Evolutionary conservation across 1,140 invertebrate species (phyloP).

Genomic region (Hydropsyche tenuis): DNA sequence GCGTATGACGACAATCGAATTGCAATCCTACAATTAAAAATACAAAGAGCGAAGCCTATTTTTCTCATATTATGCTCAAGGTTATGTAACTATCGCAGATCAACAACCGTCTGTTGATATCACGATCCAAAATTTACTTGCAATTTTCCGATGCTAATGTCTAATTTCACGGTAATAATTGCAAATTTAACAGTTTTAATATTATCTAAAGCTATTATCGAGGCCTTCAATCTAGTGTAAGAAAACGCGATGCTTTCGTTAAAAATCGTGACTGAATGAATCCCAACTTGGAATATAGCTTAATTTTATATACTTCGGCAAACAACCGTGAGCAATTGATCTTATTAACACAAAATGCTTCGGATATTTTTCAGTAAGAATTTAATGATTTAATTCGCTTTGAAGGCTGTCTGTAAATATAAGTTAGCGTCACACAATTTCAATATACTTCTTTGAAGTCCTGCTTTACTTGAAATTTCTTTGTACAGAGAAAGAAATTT

Average conservation of each 20-base stretch:
- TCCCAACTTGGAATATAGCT: not conserved
- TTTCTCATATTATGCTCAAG: slow-evolving; percentile 4
- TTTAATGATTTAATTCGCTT: too few species aligned
- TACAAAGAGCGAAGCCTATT: slow-evolving; percentile 2
- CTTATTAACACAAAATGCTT: not conserved
- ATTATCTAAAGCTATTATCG: too few species aligned
- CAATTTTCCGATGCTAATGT: too few species aligned
- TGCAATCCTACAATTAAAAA: slow-evolving; percentile 9
- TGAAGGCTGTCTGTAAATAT: too few species aligned
- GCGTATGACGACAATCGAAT: not conserved
- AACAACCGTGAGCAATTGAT: slow-evolving; percentile 2
- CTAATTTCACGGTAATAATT: too few species aligned
- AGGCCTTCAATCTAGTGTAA: not conserved
- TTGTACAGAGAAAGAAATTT: not conserved
- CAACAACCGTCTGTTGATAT: not conserved
- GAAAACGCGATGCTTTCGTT: slow-evolving; percentile 1
- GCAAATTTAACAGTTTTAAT: too few species aligned
- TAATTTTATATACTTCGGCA: not conserved
- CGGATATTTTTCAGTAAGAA: too few species aligned
- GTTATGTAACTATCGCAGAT: not conserved
- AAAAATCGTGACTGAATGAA: slow-evolving; percentile 18
- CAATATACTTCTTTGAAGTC: too few species aligned
- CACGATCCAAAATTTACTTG: not conserved
- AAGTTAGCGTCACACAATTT: too few species aligned
- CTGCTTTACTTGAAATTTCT: too few species aligned